Base-by-base conservation (phyloP, 2,113 vertebrate species). In the Malaclemys terrapin region DNA sequence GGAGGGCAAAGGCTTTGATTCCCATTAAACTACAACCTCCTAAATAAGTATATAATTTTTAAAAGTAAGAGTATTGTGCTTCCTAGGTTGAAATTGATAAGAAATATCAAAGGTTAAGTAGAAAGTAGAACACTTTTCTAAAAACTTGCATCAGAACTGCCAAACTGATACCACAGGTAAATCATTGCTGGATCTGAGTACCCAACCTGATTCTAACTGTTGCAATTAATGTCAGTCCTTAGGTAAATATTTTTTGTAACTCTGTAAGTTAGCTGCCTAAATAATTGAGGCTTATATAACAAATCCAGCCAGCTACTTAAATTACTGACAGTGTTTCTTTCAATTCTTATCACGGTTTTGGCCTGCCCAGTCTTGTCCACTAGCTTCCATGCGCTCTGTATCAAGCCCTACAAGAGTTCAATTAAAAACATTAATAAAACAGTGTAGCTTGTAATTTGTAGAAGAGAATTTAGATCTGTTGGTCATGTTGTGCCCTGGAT, bases 221-320 rank as follows among this genome's bases (percentile, higher is more conserved):
- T 95, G 76, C 56, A 84, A 31, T 88, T 93, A 80, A 69, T 83
- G 22, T 88, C 19, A 49, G 75, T 86, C 49, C 84, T 86, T 87
- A 65, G 53, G 90, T 86, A 83, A 93, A 69, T 53, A 95, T 84
- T 65, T 85, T 49, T 83, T 59, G 72, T 80, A 88, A 87, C 89
- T 92, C 80, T 93, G 85, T 88, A 90, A 88, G 49, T 86, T 5
- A 59, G 27, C 80, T 76, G 65, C 14, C 78, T 79, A 78, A 27
- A 17, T 57, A 54, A 31, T 12, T 65, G 56, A 42, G 45, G 56
- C 12, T 65, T 78, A 4, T 65, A 5, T 80, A 29, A 50, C 69
- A 65, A n/a, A 62, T 86, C 92, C 92, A 76, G 75, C 80, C 82
- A 80, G 86, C 35, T 25, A 81, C 13, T 72, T 88, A 87, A 50